Percentiles rank a stretch among this genome's conserved stretches.
phyloP scores from a whole-genome alignment of 2,797 vertebrate species.

The Champsocephalus esox region DNA sequence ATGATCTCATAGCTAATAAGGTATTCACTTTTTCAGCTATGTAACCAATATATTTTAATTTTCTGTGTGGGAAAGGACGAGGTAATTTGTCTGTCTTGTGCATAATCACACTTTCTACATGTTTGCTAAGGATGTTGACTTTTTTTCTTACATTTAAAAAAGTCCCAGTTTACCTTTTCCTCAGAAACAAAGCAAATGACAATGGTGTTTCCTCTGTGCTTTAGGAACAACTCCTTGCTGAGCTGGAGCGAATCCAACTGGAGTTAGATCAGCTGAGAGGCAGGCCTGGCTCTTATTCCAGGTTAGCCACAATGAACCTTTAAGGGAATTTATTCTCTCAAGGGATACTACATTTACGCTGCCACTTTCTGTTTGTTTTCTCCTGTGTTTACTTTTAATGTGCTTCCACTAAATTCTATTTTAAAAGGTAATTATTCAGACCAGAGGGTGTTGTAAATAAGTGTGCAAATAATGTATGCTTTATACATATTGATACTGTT shows the following conservation, averaged over 20 bases:
- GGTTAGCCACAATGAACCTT: constrained; percentile 79
- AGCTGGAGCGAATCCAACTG: constrained; percentile 93
- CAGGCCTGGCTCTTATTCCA: constrained; percentile 91
- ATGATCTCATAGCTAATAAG: constrained; percentile 93
- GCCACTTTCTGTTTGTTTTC: constrained; percentile 27
- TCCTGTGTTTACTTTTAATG: constrained; percentile 1
- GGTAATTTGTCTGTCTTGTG: background rate
- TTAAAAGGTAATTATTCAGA: constrained; percentile 22
- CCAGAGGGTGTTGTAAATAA: constrained; percentile 29
- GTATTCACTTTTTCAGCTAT: constrained; percentile 63
- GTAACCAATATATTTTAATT: background rate
- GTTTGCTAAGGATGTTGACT: background rate
- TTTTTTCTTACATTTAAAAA: background rate
- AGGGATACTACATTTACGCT: constrained; percentile 22
- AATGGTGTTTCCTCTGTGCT: constrained; percentile 22
- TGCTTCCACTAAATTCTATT: constrained; percentile 9
- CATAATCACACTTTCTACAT: background rate
- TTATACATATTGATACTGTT: constrained; percentile 6
- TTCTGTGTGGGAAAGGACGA: background rate
- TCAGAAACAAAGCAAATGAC: constrained; percentile 2
- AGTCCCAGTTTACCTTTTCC: background rate
- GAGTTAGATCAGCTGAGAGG: constrained; percentile 93
- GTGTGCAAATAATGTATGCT: constrained; percentile 21
- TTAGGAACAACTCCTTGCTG: constrained; percentile 92
- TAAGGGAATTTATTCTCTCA: constrained; percentile 36